Base-by-base conservation (phyloP, 2,797 vertebrate species). In the Silurus aristotelis region DNA sequence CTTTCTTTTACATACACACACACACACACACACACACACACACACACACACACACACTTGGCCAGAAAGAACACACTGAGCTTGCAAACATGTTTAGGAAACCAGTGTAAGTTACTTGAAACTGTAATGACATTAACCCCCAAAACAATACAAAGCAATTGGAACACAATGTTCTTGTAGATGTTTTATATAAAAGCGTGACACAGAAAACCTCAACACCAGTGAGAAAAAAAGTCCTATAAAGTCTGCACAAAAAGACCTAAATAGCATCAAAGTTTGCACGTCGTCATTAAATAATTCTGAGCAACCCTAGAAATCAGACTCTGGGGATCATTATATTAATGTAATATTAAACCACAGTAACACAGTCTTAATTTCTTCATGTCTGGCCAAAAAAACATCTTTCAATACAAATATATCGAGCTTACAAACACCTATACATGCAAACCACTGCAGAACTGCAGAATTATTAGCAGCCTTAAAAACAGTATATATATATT, bases 261-360 rank as follows among this genome's bases (percentile, higher is more conserved):
- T 61, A 83, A 64, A 83, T 61, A 83, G 60, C 82, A 83, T 52
- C 60, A 83, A 71, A 70, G 58, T 64, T 73, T 83, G 46, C 43
- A 75, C 43, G 31, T 63, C 52, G 58, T 73, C 82, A 83, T 83
- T 63, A 75, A 48, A 61, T 6, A 75, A 75, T 25, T 64, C 43
- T 63, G 19, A 83, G 56, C 9, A 61, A 63, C 17, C 17, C 13
- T 31, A 15, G 48, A 31, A 25, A 46, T 81, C n/a, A 68, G 52
- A 82, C 52, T 70, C 66, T 82, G 25, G n/a, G 52, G 66, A 70
- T 2, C 2, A 0, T 68, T 12, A 19, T 81, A 55, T 55, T 81
- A 68, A 68, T 48, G 56, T 43, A 48, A 68, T 31, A 38, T 60
- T 63, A 25, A 72, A 61, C 7, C 81, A 83, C 27, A 72, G 55